phyloP scores from a whole-genome alignment of 2,113 vertebrate genomes.

The Larimichthys crocea region DNA sequence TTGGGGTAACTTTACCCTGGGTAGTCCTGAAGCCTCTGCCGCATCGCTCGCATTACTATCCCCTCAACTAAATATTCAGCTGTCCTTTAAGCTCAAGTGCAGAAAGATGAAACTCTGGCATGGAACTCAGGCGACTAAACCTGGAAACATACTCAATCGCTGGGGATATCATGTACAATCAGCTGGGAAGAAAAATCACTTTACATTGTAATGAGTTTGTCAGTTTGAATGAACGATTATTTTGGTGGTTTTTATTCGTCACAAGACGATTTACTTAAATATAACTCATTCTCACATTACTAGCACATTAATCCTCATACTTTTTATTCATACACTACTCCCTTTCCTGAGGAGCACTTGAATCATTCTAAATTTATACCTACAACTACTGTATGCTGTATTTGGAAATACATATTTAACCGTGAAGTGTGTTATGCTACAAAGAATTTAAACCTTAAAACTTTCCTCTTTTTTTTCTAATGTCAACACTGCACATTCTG shows the following conservation, averaged over 20 bases:
- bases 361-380: background rate
- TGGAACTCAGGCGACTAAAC: conserved; percentile 35
- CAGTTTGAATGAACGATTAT: background rate
- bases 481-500: background rate
- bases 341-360: background rate
- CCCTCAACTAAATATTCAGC: conserved; percentile 62
- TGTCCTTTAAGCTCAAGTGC: conserved; percentile 66
- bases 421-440: background rate
- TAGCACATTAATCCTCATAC: background rate
- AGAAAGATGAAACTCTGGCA: conserved; percentile 65
- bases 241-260: background rate
- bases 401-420: background rate
- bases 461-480: background rate
- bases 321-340: background rate
- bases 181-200: background rate
- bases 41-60: conserved; percentile 50
- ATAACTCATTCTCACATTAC: background rate
- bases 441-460: background rate
- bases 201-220: background rate
- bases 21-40: conserved; percentile 39
- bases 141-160: conserved; percentile 26
- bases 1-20: conserved; percentile 65
- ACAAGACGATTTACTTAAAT: background rate
- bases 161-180: conserved; percentile 12
- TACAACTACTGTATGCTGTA: background rate